Evolutionary conservation across 2,113 vertebrate genomes (phyloP).

Genomic region (Albula goreensis): DNA sequence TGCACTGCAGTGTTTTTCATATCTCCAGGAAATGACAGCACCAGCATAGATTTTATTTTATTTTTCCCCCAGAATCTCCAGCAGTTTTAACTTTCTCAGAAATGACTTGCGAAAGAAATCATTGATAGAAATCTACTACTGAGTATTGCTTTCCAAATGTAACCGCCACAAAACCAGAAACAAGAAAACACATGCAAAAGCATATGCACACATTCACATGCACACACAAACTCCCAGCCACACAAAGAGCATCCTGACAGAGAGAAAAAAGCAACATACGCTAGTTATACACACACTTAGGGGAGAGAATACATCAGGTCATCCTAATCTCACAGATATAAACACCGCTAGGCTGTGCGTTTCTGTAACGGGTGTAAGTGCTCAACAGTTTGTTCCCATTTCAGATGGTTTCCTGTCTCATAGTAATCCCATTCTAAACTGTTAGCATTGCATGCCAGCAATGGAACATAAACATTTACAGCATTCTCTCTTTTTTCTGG

Average conservation of each 20-base stretch:
- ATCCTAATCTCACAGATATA: conserved; percentile 10
- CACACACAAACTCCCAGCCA: too few species aligned
- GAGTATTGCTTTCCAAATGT: background rate
- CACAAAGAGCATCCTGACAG: background rate
- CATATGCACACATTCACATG: too few species aligned
- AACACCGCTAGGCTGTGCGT: background rate
- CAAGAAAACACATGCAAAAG: too few species aligned
- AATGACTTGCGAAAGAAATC: background rate
- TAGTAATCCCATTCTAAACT: conserved; percentile 22
- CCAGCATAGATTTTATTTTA: background rate
- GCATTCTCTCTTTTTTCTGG: conserved; percentile 4
- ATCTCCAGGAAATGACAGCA: background rate
- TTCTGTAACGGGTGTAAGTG: background rate
- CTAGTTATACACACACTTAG: background rate
- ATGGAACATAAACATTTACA: conserved; percentile 27
- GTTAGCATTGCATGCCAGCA: conserved; percentile 25
- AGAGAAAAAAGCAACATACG: background rate
- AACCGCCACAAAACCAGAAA: background rate
- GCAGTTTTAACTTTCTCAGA: background rate
- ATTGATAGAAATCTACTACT: background rate
- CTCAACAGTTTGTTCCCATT: conserved; percentile 11
- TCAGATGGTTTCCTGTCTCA: conserved; percentile 19
- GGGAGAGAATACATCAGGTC: background rate
- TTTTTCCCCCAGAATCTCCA: background rate
- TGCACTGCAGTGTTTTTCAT: background rate